phyloP scores from a whole-genome alignment of 2,888 invertebrate species.

The Archaeoteleia sp. region DNA sequence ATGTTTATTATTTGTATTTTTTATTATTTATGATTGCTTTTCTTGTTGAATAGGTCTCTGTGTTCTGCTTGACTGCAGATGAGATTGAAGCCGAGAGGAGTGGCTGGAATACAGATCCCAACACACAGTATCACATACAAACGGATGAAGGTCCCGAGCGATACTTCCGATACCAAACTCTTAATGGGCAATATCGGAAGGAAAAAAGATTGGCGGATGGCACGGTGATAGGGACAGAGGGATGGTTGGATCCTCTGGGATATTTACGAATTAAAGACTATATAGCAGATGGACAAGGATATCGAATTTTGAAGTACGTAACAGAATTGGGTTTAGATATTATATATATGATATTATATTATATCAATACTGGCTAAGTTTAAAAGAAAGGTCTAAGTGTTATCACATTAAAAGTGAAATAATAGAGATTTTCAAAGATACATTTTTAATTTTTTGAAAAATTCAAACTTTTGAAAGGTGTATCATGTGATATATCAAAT shows the following conservation, averaged over 20 bases:
- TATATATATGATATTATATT: too few relatives aligned
- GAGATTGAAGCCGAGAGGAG: slow-evolving; percentile 71
- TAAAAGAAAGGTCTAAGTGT: too few relatives aligned
- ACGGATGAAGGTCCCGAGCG: slow-evolving; percentile 94
- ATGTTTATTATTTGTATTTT: too few relatives aligned
- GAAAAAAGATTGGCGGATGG: slow-evolving; percentile 91
- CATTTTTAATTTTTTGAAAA: too few relatives aligned
- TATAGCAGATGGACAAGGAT: slow-evolving; percentile 89
- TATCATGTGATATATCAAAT: too few relatives aligned
- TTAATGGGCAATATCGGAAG: slow-evolving; percentile 91
- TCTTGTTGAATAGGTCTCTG: slow-evolving; percentile 61
- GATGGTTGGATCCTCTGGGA: slow-evolving; percentile 91
- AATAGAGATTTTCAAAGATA: too few relatives aligned
- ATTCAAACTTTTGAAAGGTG: too few relatives aligned
- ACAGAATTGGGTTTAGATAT: too few relatives aligned
- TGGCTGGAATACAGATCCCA: slow-evolving; percentile 79
- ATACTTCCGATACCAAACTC: slow-evolving; percentile 91
- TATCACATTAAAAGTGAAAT: too few relatives aligned
- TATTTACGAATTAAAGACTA: slow-evolving; percentile 89
- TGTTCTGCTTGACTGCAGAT: slow-evolving; percentile 67
- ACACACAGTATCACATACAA: slow-evolving; percentile 92
- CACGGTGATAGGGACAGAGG: slow-evolving; percentile 90
- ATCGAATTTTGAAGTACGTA: slow-evolving; percentile 82
- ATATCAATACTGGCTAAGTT: too few relatives aligned
- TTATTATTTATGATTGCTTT: slow-evolving; percentile 21